Conservation (phyloP, 1,140 invertebrate genomes). For the Drepana arcuata region DNA sequence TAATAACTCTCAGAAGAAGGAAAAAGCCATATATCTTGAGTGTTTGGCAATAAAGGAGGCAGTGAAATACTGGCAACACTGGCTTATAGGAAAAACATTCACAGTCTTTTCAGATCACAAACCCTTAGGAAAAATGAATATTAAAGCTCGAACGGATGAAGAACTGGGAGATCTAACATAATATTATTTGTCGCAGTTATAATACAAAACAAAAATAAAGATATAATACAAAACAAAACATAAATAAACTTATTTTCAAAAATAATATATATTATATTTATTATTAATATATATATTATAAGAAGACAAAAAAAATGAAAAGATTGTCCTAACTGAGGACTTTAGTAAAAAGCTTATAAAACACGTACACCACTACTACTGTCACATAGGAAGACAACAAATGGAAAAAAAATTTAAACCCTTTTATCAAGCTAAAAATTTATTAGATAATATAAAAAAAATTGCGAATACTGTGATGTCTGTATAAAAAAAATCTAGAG, state of each 20-base stretch:
- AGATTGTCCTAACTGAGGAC: conserved; percentile 17
- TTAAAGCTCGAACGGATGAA: conserved; percentile 1
- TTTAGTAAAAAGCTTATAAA: conserved; percentile 21
- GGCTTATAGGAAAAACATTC: not conserved
- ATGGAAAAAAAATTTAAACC: conserved; percentile 4
- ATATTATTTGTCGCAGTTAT: not conserved
- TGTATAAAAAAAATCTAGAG: conserved; percentile 10
- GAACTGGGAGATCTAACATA: conserved; percentile 1
- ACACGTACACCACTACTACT: conserved; percentile 16
- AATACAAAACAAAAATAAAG: conserved; percentile 4
- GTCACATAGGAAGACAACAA: conserved; percentile 17
- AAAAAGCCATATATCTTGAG: conserved; percentile 1
- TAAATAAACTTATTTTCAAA: conserved; percentile 1
- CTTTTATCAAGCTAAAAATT: conserved; percentile 7
- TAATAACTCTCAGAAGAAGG: conserved; percentile 1
- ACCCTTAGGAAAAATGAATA: conserved; percentile 1
- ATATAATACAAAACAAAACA: conserved; percentile 2
- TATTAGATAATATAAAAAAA: conserved; percentile 4
- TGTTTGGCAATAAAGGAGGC: too few relatives aligned
- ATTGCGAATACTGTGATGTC: conserved; percentile 10
- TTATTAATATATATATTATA: too few relatives aligned
- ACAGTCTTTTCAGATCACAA: conserved; percentile 1
- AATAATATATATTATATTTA: conserved; percentile 4
- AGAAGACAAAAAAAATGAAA: conserved; percentile 9
- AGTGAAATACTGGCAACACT: not conserved